Conservation (phyloP, 2,888 invertebrate genomes). For the Cremastobaeus sp. region DNA sequence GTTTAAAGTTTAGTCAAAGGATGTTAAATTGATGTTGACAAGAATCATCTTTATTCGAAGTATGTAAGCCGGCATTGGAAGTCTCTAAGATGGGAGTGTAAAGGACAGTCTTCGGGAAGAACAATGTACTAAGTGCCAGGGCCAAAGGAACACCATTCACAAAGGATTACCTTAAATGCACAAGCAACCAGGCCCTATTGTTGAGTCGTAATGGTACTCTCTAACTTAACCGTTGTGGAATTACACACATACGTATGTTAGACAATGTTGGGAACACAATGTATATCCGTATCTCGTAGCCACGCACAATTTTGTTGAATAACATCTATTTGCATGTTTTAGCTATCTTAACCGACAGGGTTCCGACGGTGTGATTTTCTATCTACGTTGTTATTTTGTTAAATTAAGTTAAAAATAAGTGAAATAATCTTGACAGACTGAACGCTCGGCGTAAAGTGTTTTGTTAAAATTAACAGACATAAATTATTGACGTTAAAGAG, state of each 20-base stretch:
- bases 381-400: too few species aligned
- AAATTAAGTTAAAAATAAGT: too few species aligned
- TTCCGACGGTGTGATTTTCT: too few species aligned
- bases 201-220: slow-evolving; percentile 75
- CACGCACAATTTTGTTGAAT: slow-evolving; percentile 24
- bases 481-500: slow-evolving; percentile 41
- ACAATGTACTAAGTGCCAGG: slow-evolving; percentile 75
- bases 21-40: slow-evolving; percentile 76
- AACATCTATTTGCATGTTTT: slow-evolving; percentile 41
- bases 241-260: slow-evolving; percentile 64
- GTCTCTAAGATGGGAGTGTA: slow-evolving; percentile 71
- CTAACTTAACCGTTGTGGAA: slow-evolving; percentile 67
- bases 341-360: slow-evolving; percentile 42
- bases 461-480: slow-evolving; percentile 26
- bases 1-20: slow-evolving; percentile 46
- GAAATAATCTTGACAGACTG: too few species aligned
- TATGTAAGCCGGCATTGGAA: slow-evolving; percentile 51
- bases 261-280: slow-evolving; percentile 56
- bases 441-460: too few species aligned
- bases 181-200: slow-evolving; percentile 76
- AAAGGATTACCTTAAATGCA: slow-evolving; percentile 76
- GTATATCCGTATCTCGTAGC: slow-evolving; percentile 42
- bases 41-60: slow-evolving; percentile 63
- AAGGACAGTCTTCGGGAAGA: slow-evolving; percentile 72
- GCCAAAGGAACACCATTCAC: slow-evolving; percentile 74